phyloP scores from a whole-genome alignment of 2,797 vertebrate genomes.

The Oophaga sylvatica region DNA sequence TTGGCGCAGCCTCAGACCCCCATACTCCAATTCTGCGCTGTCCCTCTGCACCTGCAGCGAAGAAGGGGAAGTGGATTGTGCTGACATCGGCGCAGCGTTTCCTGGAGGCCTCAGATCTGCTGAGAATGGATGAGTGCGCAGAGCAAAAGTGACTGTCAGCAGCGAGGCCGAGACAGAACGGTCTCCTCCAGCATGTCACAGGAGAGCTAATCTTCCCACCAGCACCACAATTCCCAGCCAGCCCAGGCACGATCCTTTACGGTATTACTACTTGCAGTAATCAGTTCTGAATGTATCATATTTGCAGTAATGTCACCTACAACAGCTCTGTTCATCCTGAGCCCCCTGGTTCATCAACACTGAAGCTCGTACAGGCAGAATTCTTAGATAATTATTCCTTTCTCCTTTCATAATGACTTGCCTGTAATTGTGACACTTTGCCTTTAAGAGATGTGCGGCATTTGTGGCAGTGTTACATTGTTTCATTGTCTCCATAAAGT shows the following conservation, averaged over 20 bases:
- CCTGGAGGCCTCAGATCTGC: conserved; percentile 16
- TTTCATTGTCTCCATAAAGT: too few species aligned
- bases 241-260: not conserved
- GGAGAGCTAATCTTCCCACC: not conserved
- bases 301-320: too few species aligned
- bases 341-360: not conserved
- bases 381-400: too few species aligned
- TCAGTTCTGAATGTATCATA: too few species aligned
- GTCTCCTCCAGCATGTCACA: not conserved
- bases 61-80: conserved; percentile 4
- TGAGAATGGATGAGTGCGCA: conserved; percentile 28
- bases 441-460: too few species aligned
- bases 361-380: not conserved
- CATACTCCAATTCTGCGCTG: too few species aligned
- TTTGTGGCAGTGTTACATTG: too few species aligned
- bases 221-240: not conserved
- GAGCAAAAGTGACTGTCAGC: conserved; percentile 1
- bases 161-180: not conserved
- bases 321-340: too few species aligned
- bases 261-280: not conserved
- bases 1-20: too few species aligned
- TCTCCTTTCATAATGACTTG: too few species aligned
- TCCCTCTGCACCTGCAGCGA: conserved; percentile 19
- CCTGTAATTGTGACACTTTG: too few species aligned
- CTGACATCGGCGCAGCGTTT: conserved; percentile 25